Evolutionary conservation across 2,888 invertebrate genomes (phyloP).

Genomic region (Unio delphinus): DNA sequence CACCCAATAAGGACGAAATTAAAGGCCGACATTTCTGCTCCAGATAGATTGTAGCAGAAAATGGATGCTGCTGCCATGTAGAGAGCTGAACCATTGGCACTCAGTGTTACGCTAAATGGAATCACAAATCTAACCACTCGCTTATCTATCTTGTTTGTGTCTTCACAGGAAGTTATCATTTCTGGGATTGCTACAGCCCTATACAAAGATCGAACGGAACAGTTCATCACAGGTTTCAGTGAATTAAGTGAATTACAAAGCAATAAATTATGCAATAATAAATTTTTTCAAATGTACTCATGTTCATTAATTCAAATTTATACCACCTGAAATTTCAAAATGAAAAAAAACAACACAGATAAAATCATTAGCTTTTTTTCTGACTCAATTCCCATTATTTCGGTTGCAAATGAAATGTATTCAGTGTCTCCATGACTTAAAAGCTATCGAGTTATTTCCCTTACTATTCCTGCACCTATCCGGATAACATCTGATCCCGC

Average conservation of each 20-base stretch:
- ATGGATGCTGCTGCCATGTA: slow-evolving; percentile 58
- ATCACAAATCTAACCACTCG: slow-evolving; percentile 53
- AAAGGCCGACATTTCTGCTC: slow-evolving; percentile 27
- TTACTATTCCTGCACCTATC: too few species aligned
- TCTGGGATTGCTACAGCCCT: slow-evolving; percentile 65
- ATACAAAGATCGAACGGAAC: slow-evolving; percentile 10
- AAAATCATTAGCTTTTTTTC: too few species aligned
- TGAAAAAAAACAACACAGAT: too few species aligned
- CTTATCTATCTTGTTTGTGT: slow-evolving; percentile 42
- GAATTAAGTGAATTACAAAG: background rate
- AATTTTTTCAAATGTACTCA: too few species aligned
- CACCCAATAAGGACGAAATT: slow-evolving; percentile 44
- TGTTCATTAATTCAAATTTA: too few species aligned
- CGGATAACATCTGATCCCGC: too few species aligned
- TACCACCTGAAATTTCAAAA: too few species aligned
- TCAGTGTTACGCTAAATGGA: slow-evolving; percentile 60
- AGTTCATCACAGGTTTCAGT: background rate
- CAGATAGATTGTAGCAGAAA: slow-evolving; percentile 52
- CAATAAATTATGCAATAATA: too few species aligned
- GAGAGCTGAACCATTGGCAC: slow-evolving; percentile 62
- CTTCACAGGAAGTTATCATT: slow-evolving; percentile 55
- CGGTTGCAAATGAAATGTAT: too few species aligned
- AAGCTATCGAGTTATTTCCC: too few species aligned
- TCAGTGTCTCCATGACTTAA: too few species aligned
- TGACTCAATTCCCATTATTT: too few species aligned